Evolutionary conservation across 2,797 vertebrate genomes (phyloP).

Genomic region (Melanotaenia nigrans): DNA sequence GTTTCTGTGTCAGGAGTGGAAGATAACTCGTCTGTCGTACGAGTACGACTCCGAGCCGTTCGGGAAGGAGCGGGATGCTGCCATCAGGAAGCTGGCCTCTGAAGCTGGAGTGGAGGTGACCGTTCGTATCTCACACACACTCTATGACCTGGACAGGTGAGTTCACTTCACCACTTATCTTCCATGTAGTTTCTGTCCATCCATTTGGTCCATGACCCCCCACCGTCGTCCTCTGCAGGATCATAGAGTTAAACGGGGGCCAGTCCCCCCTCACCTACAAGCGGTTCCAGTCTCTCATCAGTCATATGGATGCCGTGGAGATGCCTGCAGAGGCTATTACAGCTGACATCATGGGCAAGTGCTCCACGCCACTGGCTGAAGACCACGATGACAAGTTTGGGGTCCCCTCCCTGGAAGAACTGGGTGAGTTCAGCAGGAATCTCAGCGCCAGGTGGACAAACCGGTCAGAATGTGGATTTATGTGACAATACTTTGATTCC

Average conservation of each 20-base stretch:
- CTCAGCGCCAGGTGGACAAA: neutral
- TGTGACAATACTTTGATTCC: neutral
- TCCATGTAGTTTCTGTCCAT: too few species aligned
- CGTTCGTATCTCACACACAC: conserved; percentile 95
- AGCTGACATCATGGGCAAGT: conserved; percentile 89
- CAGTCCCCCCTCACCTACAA: conserved; percentile 98
- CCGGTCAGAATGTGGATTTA: too few species aligned
- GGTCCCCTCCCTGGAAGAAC: conserved; percentile 94
- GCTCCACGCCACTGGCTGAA: conserved; percentile 89
- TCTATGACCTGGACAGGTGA: conserved; percentile 96
- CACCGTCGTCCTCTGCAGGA: conserved; percentile 76
- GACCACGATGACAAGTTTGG: conserved; percentile 97
- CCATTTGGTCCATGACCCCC: neutral
- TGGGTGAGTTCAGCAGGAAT: conserved; percentile 81
- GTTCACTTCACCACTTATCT: conserved; percentile 43
- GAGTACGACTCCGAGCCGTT: conserved; percentile 99
- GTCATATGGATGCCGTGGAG: conserved; percentile 93
- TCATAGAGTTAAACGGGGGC: conserved; percentile 96
- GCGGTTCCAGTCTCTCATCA: conserved; percentile 95
- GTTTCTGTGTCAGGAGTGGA: conserved; percentile 89
- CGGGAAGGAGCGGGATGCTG: conserved; percentile 96
- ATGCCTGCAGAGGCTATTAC: conserved; percentile 91
- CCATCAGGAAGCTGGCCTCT: conserved; percentile 94
- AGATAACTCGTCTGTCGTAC: conserved; percentile 92
- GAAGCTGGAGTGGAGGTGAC: conserved; percentile 97